Evolutionary conservation across 2,888 invertebrate species (phyloP).

Genomic region (Sphecodes monilicornis): DNA sequence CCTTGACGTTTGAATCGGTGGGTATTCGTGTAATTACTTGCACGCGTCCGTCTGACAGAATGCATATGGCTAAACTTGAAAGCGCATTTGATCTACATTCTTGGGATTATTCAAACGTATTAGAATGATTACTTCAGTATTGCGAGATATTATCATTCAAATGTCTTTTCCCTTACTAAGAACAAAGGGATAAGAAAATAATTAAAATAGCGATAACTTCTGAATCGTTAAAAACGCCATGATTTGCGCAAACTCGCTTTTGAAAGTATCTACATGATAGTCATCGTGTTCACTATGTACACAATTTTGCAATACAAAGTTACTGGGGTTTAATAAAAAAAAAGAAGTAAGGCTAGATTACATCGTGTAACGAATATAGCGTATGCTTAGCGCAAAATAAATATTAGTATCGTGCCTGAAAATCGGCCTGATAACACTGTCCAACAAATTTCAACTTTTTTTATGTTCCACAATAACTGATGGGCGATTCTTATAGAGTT

Average conservation of each 20-base stretch:
- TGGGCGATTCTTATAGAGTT: no score
- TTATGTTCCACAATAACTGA: no score
- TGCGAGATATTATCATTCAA: background rate
- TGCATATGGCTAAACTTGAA: conserved; percentile 26
- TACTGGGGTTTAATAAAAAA: background rate
- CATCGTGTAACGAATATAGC: background rate
- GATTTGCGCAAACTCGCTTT: background rate
- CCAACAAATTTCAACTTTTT: no score
- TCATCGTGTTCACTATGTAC: background rate
- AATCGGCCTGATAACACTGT: background rate
- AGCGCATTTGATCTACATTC: conserved; percentile 46
- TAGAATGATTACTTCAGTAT: background rate
- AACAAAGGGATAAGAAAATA: background rate
- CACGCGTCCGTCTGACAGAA: conserved; percentile 45
- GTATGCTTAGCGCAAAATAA: background rate
- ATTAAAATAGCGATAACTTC: background rate
- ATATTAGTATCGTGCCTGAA: background rate
- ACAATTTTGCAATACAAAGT: background rate
- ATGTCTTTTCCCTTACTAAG: background rate
- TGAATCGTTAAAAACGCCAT: background rate
- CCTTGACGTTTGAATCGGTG: conserved; percentile 57
- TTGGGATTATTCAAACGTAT: conserved; percentile 34
- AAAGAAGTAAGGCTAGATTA: background rate
- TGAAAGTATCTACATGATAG: background rate
- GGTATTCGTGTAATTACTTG: conserved; percentile 35